A percentile compares a stretch with the other conserved stretches of the same genome.
These are phyloP conservation scores for Drosophila stalkeri DNA, from an alignment of 2,888 invertebrate species.

Conservation along the genomic window DNA sequence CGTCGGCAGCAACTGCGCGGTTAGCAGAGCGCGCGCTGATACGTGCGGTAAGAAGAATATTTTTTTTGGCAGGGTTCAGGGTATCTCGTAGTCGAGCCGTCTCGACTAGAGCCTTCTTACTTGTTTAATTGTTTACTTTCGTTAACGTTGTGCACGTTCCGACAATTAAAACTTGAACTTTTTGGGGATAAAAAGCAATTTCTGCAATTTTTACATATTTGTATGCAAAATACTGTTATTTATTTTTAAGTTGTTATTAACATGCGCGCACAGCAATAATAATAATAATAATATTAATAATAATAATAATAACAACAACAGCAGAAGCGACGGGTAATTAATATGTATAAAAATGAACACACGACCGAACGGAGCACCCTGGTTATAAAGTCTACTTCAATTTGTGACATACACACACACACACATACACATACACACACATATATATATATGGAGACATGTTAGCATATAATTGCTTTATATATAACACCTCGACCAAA, in stretches of 20 bases:
- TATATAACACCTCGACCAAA: constrained; percentile 67
- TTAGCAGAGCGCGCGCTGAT: too few species aligned
- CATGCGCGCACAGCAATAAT: constrained; percentile 48
- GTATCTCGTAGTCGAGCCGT: too few species aligned
- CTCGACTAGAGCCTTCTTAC: too few species aligned
- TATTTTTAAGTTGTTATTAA: constrained; percentile 72
- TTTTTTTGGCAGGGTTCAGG: too few species aligned
- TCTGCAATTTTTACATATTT: constrained; percentile 52
- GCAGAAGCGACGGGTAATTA: constrained; percentile 54
- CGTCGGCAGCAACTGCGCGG: too few species aligned
- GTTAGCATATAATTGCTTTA: constrained; percentile 35
- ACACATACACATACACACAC: constrained; percentile 19
- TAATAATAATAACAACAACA: constrained; percentile 1
- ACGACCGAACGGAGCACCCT: constrained; percentile 33
- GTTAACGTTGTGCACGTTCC: constrained; percentile 62
- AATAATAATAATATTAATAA: constrained; percentile 17
- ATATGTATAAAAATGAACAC: constrained; percentile 57
- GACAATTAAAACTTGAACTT: constrained; percentile 71
- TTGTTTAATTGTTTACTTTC: constrained; percentile 76
- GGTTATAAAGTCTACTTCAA: constrained; percentile 64
- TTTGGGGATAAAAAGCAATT: constrained; percentile 62
- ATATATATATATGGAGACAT: constrained; percentile 2
- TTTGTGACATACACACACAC: constrained; percentile 46
- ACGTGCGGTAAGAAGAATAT: too few species aligned
- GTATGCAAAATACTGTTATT: constrained; percentile 40